Evolutionary conservation across 2,113 vertebrate species (phyloP).

Genomic region (Trogon melanurus): DNA sequence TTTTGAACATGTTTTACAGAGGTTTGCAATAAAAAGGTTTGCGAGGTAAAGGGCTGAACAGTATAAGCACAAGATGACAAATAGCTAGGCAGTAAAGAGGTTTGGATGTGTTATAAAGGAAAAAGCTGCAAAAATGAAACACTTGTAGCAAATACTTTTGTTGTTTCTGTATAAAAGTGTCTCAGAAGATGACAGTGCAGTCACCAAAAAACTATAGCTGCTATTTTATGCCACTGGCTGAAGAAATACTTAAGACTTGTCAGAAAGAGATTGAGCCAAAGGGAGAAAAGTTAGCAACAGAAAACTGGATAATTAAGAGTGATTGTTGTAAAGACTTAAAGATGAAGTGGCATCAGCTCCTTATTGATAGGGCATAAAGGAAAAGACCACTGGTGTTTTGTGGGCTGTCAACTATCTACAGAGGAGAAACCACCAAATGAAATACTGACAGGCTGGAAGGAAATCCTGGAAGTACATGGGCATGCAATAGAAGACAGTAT

Average conservation of each 20-base stretch:
- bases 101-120: neutral
- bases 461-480: neutral
- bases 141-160: neutral
- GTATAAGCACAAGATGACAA: neutral
- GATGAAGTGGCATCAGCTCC: neutral
- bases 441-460: neutral
- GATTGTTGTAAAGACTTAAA: neutral
- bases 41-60: neutral
- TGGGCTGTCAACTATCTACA: neutral
- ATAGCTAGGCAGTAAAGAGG: neutral
- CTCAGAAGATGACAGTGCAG: neutral
- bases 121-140: neutral
- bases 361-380: neutral
- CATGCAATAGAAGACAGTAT: neutral
- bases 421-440: neutral
- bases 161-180: neutral
- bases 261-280: rapidly evolving
- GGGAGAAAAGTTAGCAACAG: neutral
- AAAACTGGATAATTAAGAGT: neutral
- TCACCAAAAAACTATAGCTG: neutral
- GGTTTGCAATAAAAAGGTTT: neutral
- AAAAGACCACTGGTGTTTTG: neutral
- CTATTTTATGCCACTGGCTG: neutral
- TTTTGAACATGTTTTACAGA: neutral
- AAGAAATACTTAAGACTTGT: neutral